Conservation (phyloP, 2,113 vertebrate genomes). For the Riparia riparia region DNA sequence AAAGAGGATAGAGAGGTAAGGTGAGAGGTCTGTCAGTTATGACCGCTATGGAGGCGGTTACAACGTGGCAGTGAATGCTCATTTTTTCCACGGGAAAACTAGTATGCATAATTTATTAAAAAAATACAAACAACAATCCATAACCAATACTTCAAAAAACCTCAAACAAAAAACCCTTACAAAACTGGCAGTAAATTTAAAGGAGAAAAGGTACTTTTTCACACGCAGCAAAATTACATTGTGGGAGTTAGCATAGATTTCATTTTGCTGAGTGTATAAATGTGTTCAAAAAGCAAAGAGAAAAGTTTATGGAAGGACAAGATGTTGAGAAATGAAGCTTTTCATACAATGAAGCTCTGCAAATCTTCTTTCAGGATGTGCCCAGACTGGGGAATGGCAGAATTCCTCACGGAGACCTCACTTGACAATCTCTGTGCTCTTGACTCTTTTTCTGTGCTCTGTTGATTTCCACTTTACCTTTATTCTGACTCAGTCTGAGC, state of each 20-base stretch:
- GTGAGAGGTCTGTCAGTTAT: not conserved
- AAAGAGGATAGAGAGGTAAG: not conserved
- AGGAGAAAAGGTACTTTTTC: not conserved
- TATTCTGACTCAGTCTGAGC: not conserved
- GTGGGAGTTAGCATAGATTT: not conserved
- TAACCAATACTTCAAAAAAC: not conserved
- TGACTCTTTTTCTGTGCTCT: not conserved
- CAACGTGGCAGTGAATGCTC: not conserved
- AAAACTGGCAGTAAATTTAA: not conserved
- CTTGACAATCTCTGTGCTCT: not conserved
- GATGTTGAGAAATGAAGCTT: not conserved
- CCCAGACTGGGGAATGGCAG: not conserved
- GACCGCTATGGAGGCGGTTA: not conserved
- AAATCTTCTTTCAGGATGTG: not conserved
- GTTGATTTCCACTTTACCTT: not conserved
- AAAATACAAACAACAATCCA: no score
- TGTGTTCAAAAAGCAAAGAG: not conserved
- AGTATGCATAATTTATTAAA: not conserved
- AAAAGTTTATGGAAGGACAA: not conserved
- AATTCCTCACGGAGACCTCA: not conserved
- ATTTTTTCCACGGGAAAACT: not conserved
- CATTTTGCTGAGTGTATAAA: not conserved
- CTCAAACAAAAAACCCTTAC: not conserved
- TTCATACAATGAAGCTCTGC: not conserved
- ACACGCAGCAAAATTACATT: not conserved